Percentiles rank a stretch among this genome's conserved stretches.
Evolutionary conservation across 2,797 vertebrate genomes (phyloP).

Genomic region (Coranthus polyacanthus): DNA sequence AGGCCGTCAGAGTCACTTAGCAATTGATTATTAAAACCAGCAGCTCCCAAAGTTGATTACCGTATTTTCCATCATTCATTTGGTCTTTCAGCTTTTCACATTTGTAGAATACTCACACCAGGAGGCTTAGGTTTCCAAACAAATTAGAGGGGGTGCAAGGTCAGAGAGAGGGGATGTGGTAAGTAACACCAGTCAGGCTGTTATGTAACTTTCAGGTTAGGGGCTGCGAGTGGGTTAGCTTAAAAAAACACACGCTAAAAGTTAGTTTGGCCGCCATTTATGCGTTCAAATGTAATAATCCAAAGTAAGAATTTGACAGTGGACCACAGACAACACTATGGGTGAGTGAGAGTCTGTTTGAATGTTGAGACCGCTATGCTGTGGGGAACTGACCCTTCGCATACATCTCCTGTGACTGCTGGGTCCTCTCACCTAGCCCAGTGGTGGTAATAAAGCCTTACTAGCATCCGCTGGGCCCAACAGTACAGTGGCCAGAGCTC

Average conservation of each 20-base stretch:
- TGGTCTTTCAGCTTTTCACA: conserved; percentile 46
- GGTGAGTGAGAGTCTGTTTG: conserved; percentile 62
- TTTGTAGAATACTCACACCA: conserved; percentile 54
- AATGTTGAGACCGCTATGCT: conserved; percentile 51
- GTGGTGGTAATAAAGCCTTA: conserved; percentile 64
- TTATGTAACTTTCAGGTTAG: conserved; percentile 70
- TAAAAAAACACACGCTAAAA: conserved; percentile 47
- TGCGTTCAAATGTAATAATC: conserved; percentile 47
- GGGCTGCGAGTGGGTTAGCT: conserved; percentile 33
- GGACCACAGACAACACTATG: conserved; percentile 24
- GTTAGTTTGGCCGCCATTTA: conserved; percentile 33
- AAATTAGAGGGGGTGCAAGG: conserved; percentile 70
- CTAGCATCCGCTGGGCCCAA: conserved; percentile 54
- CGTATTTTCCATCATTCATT: conserved; percentile 54
- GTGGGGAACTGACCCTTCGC: conserved; percentile 45
- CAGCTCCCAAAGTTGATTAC: conserved; percentile 38
- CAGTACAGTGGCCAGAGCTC: conserved; percentile 63
- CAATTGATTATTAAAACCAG: conserved; percentile 39
- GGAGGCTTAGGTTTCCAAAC: conserved; percentile 71
- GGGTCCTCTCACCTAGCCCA: conserved; percentile 51
- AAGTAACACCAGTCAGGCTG: conserved; percentile 63
- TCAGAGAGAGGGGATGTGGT: conserved; percentile 70
- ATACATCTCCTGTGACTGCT: conserved; percentile 44
- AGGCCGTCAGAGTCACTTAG: conserved; percentile 26
- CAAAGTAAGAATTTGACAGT: conserved; percentile 32